These are phyloP conservation scores for Acrobasis repandana DNA, from an alignment of 2,888 invertebrate species.

Conservation along the genomic window DNA sequence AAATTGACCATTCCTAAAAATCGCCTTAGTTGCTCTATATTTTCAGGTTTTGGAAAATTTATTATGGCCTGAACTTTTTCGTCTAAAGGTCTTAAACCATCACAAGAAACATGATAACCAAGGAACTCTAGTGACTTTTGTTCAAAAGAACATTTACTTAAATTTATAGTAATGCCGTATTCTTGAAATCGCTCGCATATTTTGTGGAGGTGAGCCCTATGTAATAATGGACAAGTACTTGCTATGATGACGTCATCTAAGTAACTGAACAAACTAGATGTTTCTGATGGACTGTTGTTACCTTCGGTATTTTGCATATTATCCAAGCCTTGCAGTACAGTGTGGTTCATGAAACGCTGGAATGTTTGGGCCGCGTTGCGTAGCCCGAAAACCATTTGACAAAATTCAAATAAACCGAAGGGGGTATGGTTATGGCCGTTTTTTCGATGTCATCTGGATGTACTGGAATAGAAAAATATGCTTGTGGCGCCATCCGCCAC, in stretches of 20 bases:
- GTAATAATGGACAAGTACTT: background rate
- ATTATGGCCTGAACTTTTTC: no score
- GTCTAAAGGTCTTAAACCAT: no score
- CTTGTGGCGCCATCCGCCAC: no score
- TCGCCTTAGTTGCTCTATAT: no score
- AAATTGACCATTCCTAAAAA: background rate
- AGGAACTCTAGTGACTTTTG: background rate
- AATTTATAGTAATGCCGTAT: slow-evolving; percentile 3
- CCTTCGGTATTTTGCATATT: background rate
- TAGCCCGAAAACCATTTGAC: background rate
- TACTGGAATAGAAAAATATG: background rate
- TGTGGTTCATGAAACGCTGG: background rate
- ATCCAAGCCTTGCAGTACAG: background rate
- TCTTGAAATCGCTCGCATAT: slow-evolving; percentile 5
- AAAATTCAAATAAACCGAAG: background rate
- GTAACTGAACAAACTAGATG: background rate
- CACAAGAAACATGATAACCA: no score
- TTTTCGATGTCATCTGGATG: background rate
- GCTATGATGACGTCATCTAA: slow-evolving; percentile 2
- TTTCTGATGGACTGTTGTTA: background rate
- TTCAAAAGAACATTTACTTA: slow-evolving; percentile 1
- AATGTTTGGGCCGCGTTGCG: background rate
- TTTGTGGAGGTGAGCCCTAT: slow-evolving; percentile 3
- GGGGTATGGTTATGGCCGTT: background rate
- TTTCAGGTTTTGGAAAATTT: no score